Conservation (phyloP, 2,888 invertebrate species). For the Leuctra nigra region DNA sequence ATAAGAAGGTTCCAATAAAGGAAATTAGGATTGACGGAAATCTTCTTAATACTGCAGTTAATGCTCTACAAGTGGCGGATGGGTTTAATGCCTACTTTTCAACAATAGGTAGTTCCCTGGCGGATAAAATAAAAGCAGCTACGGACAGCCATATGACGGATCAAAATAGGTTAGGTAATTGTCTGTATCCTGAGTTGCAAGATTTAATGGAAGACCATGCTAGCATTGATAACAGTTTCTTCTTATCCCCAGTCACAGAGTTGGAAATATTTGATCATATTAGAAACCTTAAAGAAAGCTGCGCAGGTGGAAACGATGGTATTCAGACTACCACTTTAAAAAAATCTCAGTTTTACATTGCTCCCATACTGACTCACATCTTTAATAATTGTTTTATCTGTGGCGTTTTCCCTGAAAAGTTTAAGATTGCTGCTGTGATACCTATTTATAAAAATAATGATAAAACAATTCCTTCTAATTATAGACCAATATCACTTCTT, state of each 20-base stretch:
- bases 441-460: conserved; percentile 20
- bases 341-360: background rate
- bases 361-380: background rate
- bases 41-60: background rate
- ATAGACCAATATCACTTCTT: conserved; percentile 22
- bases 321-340: background rate
- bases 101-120: background rate
- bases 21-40: background rate
- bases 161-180: background rate
- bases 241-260: too few species aligned
- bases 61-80: background rate
- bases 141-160: background rate
- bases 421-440: conserved; percentile 18
- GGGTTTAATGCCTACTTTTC: background rate
- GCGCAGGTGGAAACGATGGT: background rate
- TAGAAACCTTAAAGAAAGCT: background rate
- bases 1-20: background rate
- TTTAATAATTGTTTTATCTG: conserved; percentile 10
- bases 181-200: too few species aligned
- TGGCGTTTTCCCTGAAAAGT: conserved; percentile 10
- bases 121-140: background rate
- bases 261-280: too few species aligned
- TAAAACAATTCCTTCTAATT: conserved; percentile 15
- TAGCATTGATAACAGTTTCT: too few species aligned
- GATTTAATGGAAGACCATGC: too few species aligned